Percentiles rank a stretch among this genome's conserved stretches.
Evolutionary conservation across 2,113 vertebrate species (phyloP).

Genomic region (Gorsachius goisagi): DNA sequence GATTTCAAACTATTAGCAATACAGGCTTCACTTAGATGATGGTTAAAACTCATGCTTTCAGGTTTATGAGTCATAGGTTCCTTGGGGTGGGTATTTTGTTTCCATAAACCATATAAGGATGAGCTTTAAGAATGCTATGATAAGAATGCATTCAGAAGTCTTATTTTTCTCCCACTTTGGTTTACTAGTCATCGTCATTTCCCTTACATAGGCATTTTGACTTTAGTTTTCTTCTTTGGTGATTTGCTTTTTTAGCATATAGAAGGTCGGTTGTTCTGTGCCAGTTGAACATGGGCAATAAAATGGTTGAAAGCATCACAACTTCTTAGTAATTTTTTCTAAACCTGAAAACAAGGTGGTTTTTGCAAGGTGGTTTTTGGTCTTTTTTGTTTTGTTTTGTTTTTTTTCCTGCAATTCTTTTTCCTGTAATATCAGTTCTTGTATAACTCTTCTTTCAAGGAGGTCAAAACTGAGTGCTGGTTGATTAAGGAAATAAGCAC

Average conservation of each 20-base stretch:
- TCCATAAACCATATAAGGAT: slow-evolving; percentile 32
- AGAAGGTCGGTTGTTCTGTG: not conserved
- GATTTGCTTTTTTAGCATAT: not conserved
- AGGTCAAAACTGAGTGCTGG: not conserved
- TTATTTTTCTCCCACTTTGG: not conserved
- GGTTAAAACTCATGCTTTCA: slow-evolving; percentile 16
- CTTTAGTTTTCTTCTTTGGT: not conserved
- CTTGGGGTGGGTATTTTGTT: slow-evolving; percentile 1
- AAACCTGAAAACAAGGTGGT: not conserved
- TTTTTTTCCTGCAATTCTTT: not conserved
- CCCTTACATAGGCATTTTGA: slow-evolving; percentile 17
- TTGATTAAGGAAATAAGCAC: not conserved
- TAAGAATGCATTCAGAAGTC: slow-evolving; percentile 29
- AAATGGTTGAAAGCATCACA: not conserved
- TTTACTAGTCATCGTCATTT: not conserved
- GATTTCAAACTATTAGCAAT: not conserved
- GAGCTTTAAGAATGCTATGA: slow-evolving; percentile 33
- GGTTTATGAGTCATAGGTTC: slow-evolving; percentile 2
- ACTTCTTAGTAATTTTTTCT: not conserved
- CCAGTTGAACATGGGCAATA: not conserved
- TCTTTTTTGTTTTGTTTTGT: too few species aligned
- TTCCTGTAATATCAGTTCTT: not conserved
- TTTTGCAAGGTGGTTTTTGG: too few species aligned
- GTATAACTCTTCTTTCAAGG: not conserved
- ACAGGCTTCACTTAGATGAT: not conserved